Conservation (phyloP, 1,140 invertebrate species). For the Drosophila eugracilis region DNA sequence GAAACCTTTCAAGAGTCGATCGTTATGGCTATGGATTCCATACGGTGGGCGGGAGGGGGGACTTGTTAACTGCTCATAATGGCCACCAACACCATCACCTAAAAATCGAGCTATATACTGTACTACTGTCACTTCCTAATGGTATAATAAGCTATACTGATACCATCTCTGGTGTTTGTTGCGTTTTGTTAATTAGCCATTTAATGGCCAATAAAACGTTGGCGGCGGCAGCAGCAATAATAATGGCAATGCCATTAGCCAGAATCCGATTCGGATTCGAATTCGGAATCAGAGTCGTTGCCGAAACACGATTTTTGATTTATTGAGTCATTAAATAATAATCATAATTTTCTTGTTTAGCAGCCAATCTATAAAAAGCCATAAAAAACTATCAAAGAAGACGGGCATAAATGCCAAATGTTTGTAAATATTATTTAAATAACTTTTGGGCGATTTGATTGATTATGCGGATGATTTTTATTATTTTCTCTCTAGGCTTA, state of each 20-base stretch:
- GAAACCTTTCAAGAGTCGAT: conserved; percentile 16
- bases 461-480: conserved; percentile 34
- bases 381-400: conserved; percentile 1
- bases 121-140: conserved; percentile 33
- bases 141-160: conserved; percentile 36
- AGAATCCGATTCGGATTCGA: conserved; percentile 37
- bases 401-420: conserved; percentile 13
- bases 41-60: too few relatives aligned
- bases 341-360: conserved; percentile 71
- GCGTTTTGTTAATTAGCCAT: conserved; percentile 76
- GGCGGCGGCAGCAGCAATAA: conserved; percentile 27
- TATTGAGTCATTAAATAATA: conserved; percentile 79
- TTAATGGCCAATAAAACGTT: conserved; percentile 73
- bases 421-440: conserved; percentile 49
- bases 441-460: conserved; percentile 33
- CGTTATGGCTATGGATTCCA: conserved; percentile 46
- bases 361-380: conserved; percentile 34
- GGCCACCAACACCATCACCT: too few relatives aligned
- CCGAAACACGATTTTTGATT: conserved; percentile 57
- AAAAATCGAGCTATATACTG: conserved; percentile 16
- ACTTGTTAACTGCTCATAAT: conserved; percentile 61
- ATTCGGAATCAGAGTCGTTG: conserved; percentile 36
- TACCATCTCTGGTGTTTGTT: conserved; percentile 48
- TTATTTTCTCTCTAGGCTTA: conserved; percentile 1
- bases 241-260: conserved; percentile 30